phyloP scores from a whole-genome alignment of 92 coral and sea anemone species.

The Zoanthus solanderi region DNA sequence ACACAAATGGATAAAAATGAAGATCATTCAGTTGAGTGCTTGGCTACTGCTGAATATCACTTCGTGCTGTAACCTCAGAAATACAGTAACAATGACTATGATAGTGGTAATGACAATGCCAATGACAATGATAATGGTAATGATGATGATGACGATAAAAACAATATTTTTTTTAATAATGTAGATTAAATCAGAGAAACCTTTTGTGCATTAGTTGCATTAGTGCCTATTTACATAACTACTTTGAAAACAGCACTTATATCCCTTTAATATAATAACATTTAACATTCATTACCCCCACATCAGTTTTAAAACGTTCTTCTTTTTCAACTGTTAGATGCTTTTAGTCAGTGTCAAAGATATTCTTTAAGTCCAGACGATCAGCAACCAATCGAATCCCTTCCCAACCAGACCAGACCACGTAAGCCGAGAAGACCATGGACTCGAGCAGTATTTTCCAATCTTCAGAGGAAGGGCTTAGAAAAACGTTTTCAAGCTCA shows the following conservation, averaged over 20 bases:
- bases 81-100: background rate
- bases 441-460: conserved; percentile 98
- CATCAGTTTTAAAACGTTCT: background rate
- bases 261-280: no score
- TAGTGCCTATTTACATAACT: no score
- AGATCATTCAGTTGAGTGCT: no score
- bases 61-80: no score
- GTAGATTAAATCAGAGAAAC: no score
- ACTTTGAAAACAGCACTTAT: no score
- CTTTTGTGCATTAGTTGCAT: no score
- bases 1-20: no score
- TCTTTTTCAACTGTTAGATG: conserved; percentile 12
- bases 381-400: conserved; percentile 57
- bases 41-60: no score
- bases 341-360: conserved; percentile 45
- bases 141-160: no score
- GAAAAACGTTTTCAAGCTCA: conserved; percentile 96
- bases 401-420: conserved; percentile 73
- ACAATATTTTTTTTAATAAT: no score
- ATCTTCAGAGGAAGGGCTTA: conserved; percentile 94
- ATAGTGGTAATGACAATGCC: background rate
- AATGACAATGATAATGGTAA: no score
- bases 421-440: conserved; percentile 97
- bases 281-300: background rate
- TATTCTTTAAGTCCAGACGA: conserved; percentile 55